A percentile compares a stretch with the other conserved stretches of the same genome.
These are phyloP conservation scores for Sterna hirundo DNA, from an alignment of 2,113 vertebrate species.

Conservation along the genomic window DNA sequence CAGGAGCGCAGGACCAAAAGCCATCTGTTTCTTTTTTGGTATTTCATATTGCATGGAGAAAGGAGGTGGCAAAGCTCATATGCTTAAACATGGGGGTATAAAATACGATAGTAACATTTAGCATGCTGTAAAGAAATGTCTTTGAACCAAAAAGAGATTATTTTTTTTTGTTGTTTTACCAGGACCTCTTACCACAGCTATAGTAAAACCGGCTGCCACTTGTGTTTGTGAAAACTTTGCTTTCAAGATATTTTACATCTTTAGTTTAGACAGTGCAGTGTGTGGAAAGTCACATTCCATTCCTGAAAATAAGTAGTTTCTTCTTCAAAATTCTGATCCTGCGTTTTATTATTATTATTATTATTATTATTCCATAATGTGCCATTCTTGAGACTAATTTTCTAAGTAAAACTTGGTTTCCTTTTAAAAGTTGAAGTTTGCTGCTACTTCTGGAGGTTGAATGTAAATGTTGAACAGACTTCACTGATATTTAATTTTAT, in stretches of 20 bases:
- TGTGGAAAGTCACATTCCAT: not conserved
- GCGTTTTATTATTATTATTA: not conserved
- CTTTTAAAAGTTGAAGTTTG: not conserved
- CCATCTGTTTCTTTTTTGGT: constrained; percentile 61
- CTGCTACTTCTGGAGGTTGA: not conserved
- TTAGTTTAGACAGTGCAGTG: not conserved
- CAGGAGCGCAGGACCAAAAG: constrained; percentile 48
- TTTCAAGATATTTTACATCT: not conserved
- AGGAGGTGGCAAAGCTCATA: constrained; percentile 27
- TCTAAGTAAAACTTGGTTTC: not conserved
- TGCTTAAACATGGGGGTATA: not conserved
- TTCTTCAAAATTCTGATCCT: not conserved
- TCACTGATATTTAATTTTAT: not conserved
- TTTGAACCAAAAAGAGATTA: not conserved
- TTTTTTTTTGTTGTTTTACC: not conserved
- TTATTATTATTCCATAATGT: not conserved
- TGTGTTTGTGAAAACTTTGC: constrained; percentile 3
- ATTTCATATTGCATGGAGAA: not conserved
- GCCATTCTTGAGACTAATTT: not conserved
- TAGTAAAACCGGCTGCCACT: constrained; percentile 19
- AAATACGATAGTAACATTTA: not conserved
- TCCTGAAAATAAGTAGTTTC: not conserved
- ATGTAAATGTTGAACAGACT: not conserved
- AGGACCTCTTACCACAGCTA: not conserved
- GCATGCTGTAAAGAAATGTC: not conserved